Base-by-base conservation (phyloP, 2,113 vertebrate genomes). In the Athene cunicularia region DNA sequence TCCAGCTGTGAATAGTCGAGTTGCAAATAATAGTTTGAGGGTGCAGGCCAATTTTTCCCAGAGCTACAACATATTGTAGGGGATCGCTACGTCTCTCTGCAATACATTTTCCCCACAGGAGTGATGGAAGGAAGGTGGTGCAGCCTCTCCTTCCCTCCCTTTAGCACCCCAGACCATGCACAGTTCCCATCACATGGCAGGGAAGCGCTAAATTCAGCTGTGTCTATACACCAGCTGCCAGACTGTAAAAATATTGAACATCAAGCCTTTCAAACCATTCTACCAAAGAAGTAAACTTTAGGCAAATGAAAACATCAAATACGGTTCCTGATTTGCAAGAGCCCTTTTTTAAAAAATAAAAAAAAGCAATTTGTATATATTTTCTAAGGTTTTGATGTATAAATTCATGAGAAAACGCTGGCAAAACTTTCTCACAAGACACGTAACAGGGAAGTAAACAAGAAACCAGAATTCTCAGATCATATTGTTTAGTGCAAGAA, bases 1-100 rank as follows among this genome's bases (percentile, higher is more conserved):
- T 96, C 97, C 98, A 98, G 97, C 97, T 98, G 97, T 94, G 95
- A 88, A 72, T 84, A 91, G 91, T 86, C 91, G 82, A 93, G 96
- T 71, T 92, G 90, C 80, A 97, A 96, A 95, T 72, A 88, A 93
- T 3, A 68, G 91, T 75, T 30, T 41, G 81, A 95, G 77, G 90
- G 82, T 94, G 70, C 86, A 58, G 89, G 97, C 94, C 96, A 95
- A 87, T 80, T 95, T 93, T 93, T 86, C 91, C 86, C 83, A 91
- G 93, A 95, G 96, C 86, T 77, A 8, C 75, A 75, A 62, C 12
- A 79, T 59, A 33, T 70, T 75, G 84, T 60, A 91, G 90, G 7
- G 47, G 90, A 72, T 91, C 11, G 35, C 87, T 75, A 11, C 24
- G 43, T 33, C 95, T 56, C 70, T 90, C 35, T 67, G 86, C 79